Evolutionary conservation across 2,113 vertebrate species (phyloP), one percentile per base, ranked within the genome.

Genomic region (Elanoides forficatus): DNA sequence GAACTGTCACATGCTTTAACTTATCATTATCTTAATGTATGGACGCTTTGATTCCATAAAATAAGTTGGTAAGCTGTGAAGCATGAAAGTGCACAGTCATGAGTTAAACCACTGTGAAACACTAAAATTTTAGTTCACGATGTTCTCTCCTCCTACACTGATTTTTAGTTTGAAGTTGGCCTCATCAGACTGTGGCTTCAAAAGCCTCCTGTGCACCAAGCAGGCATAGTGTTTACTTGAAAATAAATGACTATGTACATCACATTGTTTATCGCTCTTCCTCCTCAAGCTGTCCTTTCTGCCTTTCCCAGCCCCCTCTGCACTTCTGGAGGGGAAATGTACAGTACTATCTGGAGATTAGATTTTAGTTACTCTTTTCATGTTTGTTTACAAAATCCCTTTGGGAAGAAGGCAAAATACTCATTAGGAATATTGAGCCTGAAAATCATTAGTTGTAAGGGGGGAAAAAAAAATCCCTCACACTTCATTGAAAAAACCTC

Each of bases 121-220:
- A 34, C 72, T 81, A 52, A 47, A 23, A 81, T 89, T 94, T 74
- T 43, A 75, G 74, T 91, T 91, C 81, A 65, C 4, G 7, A 55
- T 93, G 75, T 93, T 95, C 88, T 95, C 86, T 95, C 81, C 80
- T 97, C 93, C 80, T 95, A 71, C 88, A 22, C 29, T 65, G 91
- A 90, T 91, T 97, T 95, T 97, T 97, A 94, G 68, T 95, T 98
- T 97, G 93, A 85, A 95, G 72, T 87, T 94, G 88, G 83, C 91
- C 95, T 90, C 93, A 32, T 88, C 89, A 86, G 92, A 60, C 76
- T 89, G 60, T 84, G 74, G 93, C 96, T 97, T 97, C 90, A 96
- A 43, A 95, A 97, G 86, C 48, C 53, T 93, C 60, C 73, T 95
- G 88, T 93, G 75, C 97, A 93, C 81, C 90, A 88, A 40, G 91